Evolutionary conservation across 2,888 invertebrate species (phyloP), one percentile per base, ranked within the genome.

Genomic region (Oxycera nigricornis): DNA sequence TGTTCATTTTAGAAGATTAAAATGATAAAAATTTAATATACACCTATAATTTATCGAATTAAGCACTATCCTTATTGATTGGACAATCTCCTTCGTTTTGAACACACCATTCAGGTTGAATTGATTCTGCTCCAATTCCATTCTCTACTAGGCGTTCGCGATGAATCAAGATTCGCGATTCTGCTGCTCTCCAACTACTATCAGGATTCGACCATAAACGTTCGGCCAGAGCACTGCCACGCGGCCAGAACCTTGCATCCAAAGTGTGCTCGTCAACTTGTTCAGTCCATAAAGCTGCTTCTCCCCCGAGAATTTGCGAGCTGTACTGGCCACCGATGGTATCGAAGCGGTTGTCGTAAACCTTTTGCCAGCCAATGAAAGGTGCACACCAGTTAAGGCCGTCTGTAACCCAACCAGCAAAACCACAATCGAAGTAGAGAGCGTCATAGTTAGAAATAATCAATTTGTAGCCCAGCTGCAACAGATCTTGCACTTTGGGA

Each of bases 381-480:
- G 95, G 95, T 0, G 94, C 90, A 82, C 95, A 96, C 96, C 96
- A 96, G 82, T 96, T 96, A 80, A 92, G 92, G 84, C 90, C 90
- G 76, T 88, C 88, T 0, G 89, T 90, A 0, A 95, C 91, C 95
- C 95, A 95, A 2, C 92, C 91, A 11, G 91, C 91, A 79, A 91
- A 94, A 0, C 95, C 95, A 81, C 95, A 95, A 83, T 95, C 95
- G 0, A 95, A 88, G 82, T 95, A 95, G 2, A 94, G 85, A 0
- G 93, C 93, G 81, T 96, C 95, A 80, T 94, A 94, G 83, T 95
- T 95, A 2, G 94, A 94, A 77, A 95, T 87, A 77, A 96, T 95
- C 24, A 95, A 83, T 28, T 88, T 88, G 81, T 91, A 95, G 7
- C 92, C 92, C 74, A 91, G 91, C 65, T 90, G 85, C 1, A 95